Evolutionary conservation across 2,113 vertebrate species (phyloP).

Genomic region (human): GRCh38 chr11:800501-801000

Average conservation of each 20-base stretch:
- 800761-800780: constrained; percentile 93
- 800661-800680: constrained; percentile 86
- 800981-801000: constrained; percentile 97
- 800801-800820: constrained; percentile 93
- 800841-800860: constrained; percentile 93
- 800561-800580: constrained; percentile 95
- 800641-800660: constrained; percentile 87
- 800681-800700: accelerated
- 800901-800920: constrained; percentile 96
- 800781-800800: constrained; percentile 94
- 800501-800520: no score
- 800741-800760: constrained; percentile 30
- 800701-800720: accelerated
- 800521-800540: background rate
- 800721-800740: accelerated
- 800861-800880: constrained; percentile 90
- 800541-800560: constrained; percentile 93
- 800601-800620: constrained; percentile 95
- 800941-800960: accelerated
- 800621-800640: constrained; percentile 92
- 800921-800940: background rate
- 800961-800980: constrained; percentile 35
- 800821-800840: constrained; percentile 95
- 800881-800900: constrained; percentile 93
- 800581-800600: constrained; percentile 97